phyloP scores from a whole-genome alignment of 2,113 vertebrate genomes.

The Halichoeres trimaculatus region DNA sequence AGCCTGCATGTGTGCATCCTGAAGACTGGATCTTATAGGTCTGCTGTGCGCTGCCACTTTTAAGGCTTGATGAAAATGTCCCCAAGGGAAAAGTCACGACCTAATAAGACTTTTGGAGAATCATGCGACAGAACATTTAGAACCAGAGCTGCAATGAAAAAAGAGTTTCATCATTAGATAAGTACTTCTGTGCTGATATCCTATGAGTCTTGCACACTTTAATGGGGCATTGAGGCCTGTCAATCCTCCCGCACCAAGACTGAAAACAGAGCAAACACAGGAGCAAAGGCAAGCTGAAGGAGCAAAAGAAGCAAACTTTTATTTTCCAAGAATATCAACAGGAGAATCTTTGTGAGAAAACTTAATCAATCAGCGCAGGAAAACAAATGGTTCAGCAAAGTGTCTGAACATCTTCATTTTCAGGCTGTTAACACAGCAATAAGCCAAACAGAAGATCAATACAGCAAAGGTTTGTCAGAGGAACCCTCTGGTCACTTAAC shows the following conservation, averaged over 20 bases:
- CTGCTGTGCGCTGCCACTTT: constrained; percentile 15
- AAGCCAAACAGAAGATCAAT: constrained; percentile 27
- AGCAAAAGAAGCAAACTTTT: constrained; percentile 58
- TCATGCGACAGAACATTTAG: constrained; percentile 12
- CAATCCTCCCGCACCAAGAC: background rate
- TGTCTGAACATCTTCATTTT: constrained; percentile 11
- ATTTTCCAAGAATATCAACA: constrained; percentile 48
- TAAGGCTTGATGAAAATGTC: constrained; percentile 21
- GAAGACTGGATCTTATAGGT: constrained; percentile 29
- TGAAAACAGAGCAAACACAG: constrained; percentile 1
- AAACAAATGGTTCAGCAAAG: constrained; percentile 13
- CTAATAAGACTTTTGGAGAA: constrained; percentile 22
- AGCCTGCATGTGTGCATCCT: constrained; percentile 25
- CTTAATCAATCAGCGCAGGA: constrained; percentile 9
- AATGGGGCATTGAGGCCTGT: background rate
- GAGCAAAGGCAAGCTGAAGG: constrained; percentile 1
- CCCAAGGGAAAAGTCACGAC: constrained; percentile 31
- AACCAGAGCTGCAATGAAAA: background rate
- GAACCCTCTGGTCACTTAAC: constrained; percentile 9
- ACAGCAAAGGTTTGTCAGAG: constrained; percentile 2
- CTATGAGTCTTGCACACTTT: background rate
- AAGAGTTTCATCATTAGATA: background rate
- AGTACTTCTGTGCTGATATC: no score
- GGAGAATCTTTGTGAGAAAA: constrained; percentile 36
- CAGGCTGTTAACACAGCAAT: constrained; percentile 17